phyloP scores from a whole-genome alignment of 2,888 invertebrate genomes.

The Lissonota sp. region DNA sequence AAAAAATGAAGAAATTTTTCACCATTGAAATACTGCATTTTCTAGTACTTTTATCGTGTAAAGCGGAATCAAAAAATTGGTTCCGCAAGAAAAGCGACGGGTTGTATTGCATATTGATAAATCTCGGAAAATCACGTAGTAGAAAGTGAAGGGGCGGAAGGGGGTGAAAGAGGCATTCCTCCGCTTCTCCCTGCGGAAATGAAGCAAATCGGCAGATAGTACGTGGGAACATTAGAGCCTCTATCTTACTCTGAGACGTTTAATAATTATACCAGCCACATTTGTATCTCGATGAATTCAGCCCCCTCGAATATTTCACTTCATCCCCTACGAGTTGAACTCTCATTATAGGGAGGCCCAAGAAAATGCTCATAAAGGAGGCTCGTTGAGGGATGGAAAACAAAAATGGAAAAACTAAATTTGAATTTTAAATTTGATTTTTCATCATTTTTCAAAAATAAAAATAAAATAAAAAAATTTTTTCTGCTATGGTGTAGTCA shows the following conservation, averaged over 20 bases:
- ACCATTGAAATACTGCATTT: no score
- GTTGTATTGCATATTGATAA: constrained; percentile 20
- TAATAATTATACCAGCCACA: constrained; percentile 70
- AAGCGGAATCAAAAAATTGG: not conserved
- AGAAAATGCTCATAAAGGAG: not conserved
- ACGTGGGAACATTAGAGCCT: constrained; percentile 74
- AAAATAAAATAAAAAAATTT: constrained; percentile 56
- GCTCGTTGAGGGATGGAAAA: not conserved
- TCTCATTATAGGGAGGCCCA: no score
- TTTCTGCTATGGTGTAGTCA: constrained; percentile 57
- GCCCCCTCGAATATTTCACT: not conserved
- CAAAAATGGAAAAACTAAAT: no score
- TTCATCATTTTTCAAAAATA: constrained; percentile 12
- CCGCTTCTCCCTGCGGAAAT: constrained; percentile 71
- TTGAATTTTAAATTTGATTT: no score
- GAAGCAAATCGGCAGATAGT: constrained; percentile 77
- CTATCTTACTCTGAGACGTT: constrained; percentile 70
- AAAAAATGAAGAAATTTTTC: no score
- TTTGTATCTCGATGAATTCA: constrained; percentile 6
- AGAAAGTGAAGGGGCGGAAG: not conserved
- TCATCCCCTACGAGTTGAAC: not conserved
- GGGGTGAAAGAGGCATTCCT: constrained; percentile 4
- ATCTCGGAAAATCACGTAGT: constrained; percentile 15
- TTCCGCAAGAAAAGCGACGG: not conserved
- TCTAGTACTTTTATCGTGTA: no score